Percentiles rank a stretch among this genome's conserved stretches.
phyloP scores from a whole-genome alignment of 2,797 vertebrate species.

The Enoplosus armatus region DNA sequence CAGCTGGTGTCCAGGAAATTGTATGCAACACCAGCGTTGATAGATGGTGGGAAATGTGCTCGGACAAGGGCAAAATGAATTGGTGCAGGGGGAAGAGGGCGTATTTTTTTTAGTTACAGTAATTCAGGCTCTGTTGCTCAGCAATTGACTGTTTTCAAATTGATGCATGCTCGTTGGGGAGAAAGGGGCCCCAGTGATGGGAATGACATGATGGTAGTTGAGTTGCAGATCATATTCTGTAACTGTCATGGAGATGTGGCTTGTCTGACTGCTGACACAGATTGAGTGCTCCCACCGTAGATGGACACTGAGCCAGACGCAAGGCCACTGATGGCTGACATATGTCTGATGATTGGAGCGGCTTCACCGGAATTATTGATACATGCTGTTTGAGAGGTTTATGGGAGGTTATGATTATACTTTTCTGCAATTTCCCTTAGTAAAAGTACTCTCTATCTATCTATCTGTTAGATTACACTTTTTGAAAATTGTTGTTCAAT shows the following conservation, averaged over 20 bases:
- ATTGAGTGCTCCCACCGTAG: conserved; percentile 80
- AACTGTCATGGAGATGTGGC: conserved; percentile 74
- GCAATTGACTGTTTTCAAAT: conserved; percentile 74
- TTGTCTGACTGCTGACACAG: conserved; percentile 82
- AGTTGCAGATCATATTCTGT: conserved; percentile 82
- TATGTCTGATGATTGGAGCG: conserved; percentile 74
- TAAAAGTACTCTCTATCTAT: neutral
- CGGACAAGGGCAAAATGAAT: conserved; percentile 41
- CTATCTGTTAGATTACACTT: neutral
- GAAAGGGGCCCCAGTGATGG: conserved; percentile 60
- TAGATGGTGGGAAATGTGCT: conserved; percentile 42
- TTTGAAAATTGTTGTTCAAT: neutral
- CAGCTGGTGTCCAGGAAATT: conserved; percentile 42
- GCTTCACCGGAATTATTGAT: conserved; percentile 64
- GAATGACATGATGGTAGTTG: conserved; percentile 77
- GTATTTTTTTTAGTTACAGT: conserved; percentile 61
- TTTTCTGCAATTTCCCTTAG: conserved; percentile 2
- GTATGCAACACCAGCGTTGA: conserved; percentile 45
- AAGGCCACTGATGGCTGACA: conserved; percentile 82
- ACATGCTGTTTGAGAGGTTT: conserved; percentile 35
- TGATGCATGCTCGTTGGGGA: conserved; percentile 69
- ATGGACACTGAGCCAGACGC: conserved; percentile 78
- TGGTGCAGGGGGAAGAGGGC: conserved; percentile 26
- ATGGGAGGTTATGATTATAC: conserved; percentile 5
- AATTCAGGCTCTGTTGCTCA: conserved; percentile 61